Conservation (phyloP, 1,140 invertebrate genomes). For the Oppia nitens region DNA sequence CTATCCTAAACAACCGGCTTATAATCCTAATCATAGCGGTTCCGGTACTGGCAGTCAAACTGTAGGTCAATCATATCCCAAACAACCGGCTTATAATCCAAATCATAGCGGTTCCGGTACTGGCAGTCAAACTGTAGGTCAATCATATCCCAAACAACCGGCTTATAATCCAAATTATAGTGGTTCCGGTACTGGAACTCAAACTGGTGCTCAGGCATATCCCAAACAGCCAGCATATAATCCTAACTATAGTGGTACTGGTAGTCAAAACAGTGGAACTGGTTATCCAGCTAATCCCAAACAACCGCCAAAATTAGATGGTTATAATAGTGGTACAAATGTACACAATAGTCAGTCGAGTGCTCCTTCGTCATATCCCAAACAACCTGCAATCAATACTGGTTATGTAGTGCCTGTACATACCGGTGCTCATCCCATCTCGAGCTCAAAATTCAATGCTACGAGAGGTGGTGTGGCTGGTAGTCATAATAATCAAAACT, state of each 20-base stretch:
- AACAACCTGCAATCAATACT: too few species aligned
- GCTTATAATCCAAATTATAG: neutral
- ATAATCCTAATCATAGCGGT: too few species aligned
- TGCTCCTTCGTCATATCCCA: too few species aligned
- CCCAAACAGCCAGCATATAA: neutral
- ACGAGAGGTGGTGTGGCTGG: too few species aligned
- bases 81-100: conserved; percentile 10
- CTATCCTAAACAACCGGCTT: conserved; percentile 10
- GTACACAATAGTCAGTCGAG: too few species aligned
- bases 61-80: too few species aligned
- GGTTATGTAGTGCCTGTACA: too few species aligned
- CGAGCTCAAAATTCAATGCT: too few species aligned
- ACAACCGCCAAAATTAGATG: neutral
- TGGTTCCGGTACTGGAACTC: neutral
- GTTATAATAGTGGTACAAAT: too few species aligned
- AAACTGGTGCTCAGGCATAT: neutral
- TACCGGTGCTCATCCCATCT: too few species aligned
- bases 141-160: neutral
- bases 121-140: neutral
- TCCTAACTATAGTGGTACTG: neutral
- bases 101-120: neutral
- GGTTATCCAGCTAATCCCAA: neutral
- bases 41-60: too few species aligned
- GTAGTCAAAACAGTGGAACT: neutral
- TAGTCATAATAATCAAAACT: too few species aligned